Evolutionary conservation across 2,888 invertebrate species (phyloP).

Genomic region (Athripsodes cinereus): DNA sequence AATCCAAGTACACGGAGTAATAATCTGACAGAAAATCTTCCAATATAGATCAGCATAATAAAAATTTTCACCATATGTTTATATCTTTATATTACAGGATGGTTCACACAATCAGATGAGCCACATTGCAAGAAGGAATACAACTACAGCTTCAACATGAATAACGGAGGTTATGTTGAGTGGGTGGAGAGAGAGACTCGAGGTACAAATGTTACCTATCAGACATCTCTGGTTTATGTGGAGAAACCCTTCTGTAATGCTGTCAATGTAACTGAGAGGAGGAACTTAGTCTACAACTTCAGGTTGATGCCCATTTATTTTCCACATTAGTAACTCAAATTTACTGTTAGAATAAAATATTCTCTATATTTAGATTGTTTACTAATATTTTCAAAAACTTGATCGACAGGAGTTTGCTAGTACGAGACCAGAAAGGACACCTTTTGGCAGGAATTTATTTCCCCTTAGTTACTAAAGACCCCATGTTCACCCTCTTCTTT

Average conservation of each 20-base stretch:
- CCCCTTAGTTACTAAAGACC: conserved; percentile 59
- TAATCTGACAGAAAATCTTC: no score
- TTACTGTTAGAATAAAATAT: no score
- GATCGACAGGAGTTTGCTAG: conserved; percentile 61
- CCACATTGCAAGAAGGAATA: conserved; percentile 73
- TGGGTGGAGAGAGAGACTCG: conserved; percentile 80
- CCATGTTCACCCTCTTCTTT: conserved; percentile 73
- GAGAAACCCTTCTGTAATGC: conserved; percentile 74
- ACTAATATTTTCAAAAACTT: background rate
- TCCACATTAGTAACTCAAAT: no score
- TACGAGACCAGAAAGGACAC: conserved; percentile 78
- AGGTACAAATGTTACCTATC: conserved; percentile 55
- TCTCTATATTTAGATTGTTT: no score
- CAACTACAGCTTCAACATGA: conserved; percentile 66
- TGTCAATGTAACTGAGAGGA: conserved; percentile 80
- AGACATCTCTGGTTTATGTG: conserved; percentile 72
- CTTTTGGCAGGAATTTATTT: conserved; percentile 82
- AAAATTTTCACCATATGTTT: no score
- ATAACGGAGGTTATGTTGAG: conserved; percentile 70
- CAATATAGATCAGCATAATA: no score
- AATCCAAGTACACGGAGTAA: no score
- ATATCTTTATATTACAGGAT: conserved; percentile 45
- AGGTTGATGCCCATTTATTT: no score
- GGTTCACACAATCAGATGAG: conserved; percentile 80
- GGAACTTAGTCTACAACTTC: conserved; percentile 81